phyloP scores from a whole-genome alignment of 2,888 invertebrate genomes.

The Xylophagus ater region DNA sequence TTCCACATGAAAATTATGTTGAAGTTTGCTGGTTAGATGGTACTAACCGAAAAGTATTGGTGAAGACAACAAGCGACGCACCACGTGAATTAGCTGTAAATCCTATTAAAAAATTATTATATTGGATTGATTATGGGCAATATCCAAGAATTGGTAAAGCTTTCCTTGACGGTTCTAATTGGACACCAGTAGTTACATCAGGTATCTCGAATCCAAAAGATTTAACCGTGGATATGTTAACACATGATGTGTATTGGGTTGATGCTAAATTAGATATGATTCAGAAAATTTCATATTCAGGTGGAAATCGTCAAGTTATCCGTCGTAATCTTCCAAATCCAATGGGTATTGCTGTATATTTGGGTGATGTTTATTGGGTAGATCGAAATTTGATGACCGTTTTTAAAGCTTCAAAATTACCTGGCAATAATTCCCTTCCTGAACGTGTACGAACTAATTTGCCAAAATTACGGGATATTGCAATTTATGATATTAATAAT shows the following conservation, averaged over 20 bases:
- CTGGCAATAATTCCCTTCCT: slow-evolving; percentile 58
- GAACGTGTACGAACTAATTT: slow-evolving; percentile 70
- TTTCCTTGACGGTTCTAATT: slow-evolving; percentile 75
- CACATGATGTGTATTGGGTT: slow-evolving; percentile 96
- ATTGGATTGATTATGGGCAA: slow-evolving; percentile 98
- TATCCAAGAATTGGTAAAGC: slow-evolving; percentile 88
- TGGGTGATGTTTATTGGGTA: slow-evolving; percentile 84
- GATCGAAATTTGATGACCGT: slow-evolving; percentile 82
- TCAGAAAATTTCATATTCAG: slow-evolving; percentile 78
- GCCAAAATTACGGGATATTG: slow-evolving; percentile 77
- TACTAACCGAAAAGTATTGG: slow-evolving; percentile 75
- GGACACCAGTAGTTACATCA: slow-evolving; percentile 74
- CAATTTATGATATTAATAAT: slow-evolving; percentile 77
- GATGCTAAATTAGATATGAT: slow-evolving; percentile 91
- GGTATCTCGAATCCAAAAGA: slow-evolving; percentile 87
- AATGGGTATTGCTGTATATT: slow-evolving; percentile 82
- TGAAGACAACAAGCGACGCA: slow-evolving; percentile 83
- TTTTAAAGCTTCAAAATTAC: slow-evolving; percentile 66
- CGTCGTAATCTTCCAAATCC: slow-evolving; percentile 82
- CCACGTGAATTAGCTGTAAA: slow-evolving; percentile 95
- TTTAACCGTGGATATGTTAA: slow-evolving; percentile 81
- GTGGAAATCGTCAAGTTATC: slow-evolving; percentile 71
- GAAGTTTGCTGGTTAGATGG: slow-evolving; percentile 93
- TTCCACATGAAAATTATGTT: slow-evolving; percentile 91
- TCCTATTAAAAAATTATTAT: slow-evolving; percentile 81